Base-by-base conservation (phyloP, 2,888 invertebrate species). In the Cerceris ruficornis region DNA sequence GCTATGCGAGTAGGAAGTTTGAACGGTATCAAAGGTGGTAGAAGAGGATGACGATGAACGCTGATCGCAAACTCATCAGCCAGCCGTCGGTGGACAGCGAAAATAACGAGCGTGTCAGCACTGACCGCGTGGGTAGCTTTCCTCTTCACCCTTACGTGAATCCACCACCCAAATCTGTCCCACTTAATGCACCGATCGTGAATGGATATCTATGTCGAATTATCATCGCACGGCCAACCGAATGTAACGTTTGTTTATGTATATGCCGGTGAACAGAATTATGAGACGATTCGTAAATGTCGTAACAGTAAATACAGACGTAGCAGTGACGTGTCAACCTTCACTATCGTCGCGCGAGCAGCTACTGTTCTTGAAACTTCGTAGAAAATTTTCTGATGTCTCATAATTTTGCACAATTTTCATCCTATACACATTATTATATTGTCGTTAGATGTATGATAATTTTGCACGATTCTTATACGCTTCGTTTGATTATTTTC, bases 1-100 rank as follows among this genome's bases (percentile, higher is more conserved):
- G 74, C 75, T 84, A 78, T 78, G 82, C 82, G 58, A 80, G 69
- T 80, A 73, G 74, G 68, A 58, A 50, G 42, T 9, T 55, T 54
- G 41, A 52, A 75, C 61, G 57, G 28, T 62, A 15, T 57, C 65
- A 71, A 70, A 75, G 68, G 76, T 67, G 73, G 60, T 77, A 64
- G 81, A 85, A 74, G 83, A 78, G 80, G 77, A 81, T 78, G 77
- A 87, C 87, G 83, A 90, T 89, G 89, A 88, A 87, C 79, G 87
- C 83, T 81, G 88, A 86, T 79, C 84, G 83, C 62, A 87, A 85
- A 75, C 85, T 88, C 82, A 83, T 85, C 85, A 89, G 86, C 78
- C 89, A 87, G 71, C 83, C 88, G 65, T 90, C 90, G 66, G 84
- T 88, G 80, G 89, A 89, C 81, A 89, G 89, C 86, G 89, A 90